Conservation (phyloP, 2,797 vertebrate genomes). For the Salarias fasciatus region DNA sequence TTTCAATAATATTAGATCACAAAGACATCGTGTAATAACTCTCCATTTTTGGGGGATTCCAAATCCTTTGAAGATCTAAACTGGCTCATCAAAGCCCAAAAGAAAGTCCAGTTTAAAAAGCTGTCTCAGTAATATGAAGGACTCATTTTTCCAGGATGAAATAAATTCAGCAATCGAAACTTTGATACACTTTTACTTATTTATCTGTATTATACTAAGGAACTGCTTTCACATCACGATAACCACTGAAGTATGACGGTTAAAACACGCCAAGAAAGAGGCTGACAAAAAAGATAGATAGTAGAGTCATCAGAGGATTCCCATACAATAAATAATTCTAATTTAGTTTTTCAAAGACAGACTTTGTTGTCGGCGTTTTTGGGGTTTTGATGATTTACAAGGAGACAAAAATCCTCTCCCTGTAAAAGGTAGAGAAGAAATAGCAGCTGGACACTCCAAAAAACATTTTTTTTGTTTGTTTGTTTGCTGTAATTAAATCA, state of each 20-base stretch:
- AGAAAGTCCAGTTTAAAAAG: conserved; percentile 48
- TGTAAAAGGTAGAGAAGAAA: too few relatives aligned
- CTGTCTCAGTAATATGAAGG: conserved; percentile 29
- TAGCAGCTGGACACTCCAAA: too few relatives aligned
- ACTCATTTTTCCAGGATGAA: conserved; percentile 26
- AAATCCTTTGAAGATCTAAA: conserved; percentile 49
- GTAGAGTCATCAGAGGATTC: neutral
- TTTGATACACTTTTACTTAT: conserved; percentile 50
- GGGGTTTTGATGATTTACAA: too few relatives aligned
- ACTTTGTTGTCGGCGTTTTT: too few relatives aligned
- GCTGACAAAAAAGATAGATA: conserved; percentile 7
- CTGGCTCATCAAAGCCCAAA: conserved; percentile 35
- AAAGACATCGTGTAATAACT: neutral
- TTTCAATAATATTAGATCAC: conserved; percentile 1
- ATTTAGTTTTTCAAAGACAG: too few relatives aligned
- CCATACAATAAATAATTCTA: too few relatives aligned
- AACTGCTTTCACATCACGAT: conserved; percentile 46
- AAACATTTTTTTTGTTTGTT: too few relatives aligned
- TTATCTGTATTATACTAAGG: conserved; percentile 55
- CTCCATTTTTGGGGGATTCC: conserved; percentile 16
- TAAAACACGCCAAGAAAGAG: conserved; percentile 15
- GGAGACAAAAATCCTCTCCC: too few relatives aligned
- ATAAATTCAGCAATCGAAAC: conserved; percentile 7
- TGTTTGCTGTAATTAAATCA: too few relatives aligned
- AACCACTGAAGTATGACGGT: conserved; percentile 40